Base-by-base conservation (phyloP, 2,797 vertebrate species). In the Valencia hispanica region DNA sequence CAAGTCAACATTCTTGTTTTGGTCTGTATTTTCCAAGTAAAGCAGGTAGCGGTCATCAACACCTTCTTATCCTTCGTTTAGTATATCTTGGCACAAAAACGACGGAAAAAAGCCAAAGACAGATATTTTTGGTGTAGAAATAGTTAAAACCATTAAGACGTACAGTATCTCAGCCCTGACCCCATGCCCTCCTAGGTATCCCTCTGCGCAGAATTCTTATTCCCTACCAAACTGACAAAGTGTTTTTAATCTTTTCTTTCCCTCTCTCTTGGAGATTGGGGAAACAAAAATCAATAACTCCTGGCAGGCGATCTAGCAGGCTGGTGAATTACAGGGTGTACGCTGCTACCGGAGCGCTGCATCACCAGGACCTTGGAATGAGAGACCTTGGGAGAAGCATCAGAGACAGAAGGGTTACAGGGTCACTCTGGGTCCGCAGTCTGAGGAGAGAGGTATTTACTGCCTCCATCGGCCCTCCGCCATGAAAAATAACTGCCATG, bases 231-330 rank as follows among this genome's bases (percentile, higher is more conserved):
- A 97, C 97, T 98, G 97, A 98, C 97, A 98, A 95, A 95, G 97
- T 98, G 97, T 98, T 98, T 98, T 98, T 98, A 98, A 98, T 98
- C 97, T 98, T 97, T 98, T 97, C 96, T 96, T 97, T 96, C 97
- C 96, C 96, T 96, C 96, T 96, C 96, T 96, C 96, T 95, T 97
- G 96, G 95, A 97, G 97, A 97, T 98, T 97, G 97, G 97, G 97
- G 97, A 97, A 97, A 96, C 96, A 97, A 98, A 98, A 98, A 98
- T 98, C 97, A 98, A 98, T 98, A 97, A 93, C 18, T 89, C 95
- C 95, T 98, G 97, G 97, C 97, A 98, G 97, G 96, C 97, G 96
- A 98, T 98, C 96, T 97, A 97, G 97, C 95, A 96, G 96, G 95
- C 95, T 92, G 95, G 85, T 96, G 94, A 93, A 93, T 95, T 96